Evolutionary conservation across 2,797 vertebrate species (phyloP), one percentile per base, ranked within the genome.

Genomic region (Gambelia wislizenii): DNA sequence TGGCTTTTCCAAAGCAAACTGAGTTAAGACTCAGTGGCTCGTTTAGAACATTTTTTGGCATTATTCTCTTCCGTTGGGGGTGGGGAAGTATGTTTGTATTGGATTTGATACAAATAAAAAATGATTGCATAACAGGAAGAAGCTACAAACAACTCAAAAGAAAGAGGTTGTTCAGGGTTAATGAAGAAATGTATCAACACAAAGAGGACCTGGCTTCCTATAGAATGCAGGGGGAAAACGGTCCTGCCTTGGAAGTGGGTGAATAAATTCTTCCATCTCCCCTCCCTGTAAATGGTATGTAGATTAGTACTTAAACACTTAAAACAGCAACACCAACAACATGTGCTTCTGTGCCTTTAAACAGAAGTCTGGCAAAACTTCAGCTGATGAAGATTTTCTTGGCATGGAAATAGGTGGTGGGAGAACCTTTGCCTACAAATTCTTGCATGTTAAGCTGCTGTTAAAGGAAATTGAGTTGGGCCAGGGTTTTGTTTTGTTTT

Each of bases 1-100:
- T 79, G 64, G 64, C 64, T 67, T 67, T 67, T 67, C 64, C 42
- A 84, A 87, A 54, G 27, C 52, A 75, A 84, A 74, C 75, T 85
- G 76, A 36, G 6, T 75, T 75, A 72, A 84, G 64, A 70, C 76
- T n/a, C 42, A 56, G 80, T 56, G 75, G 6, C 49, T 72, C 27
- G 54, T 74, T 78, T 79, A 64, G 49, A 75, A 81, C 44, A 75
- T 74, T 91, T 67, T n/a, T 59, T 76, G 56, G 49, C 1, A 20
- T 30, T 54, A 13, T 81, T 47, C 36, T 86, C 67, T 84, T 86
- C 61, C 27, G 8, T 61, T 42, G 5, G 4, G 2, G 33, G 47
- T 6, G 39, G 33, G 59, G 4, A n/a, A 42, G 36, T 84, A 84
- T 77, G 47, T 56, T 56, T n/a, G 52, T 79, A 33, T 54, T 90